Conservation (phyloP, 1,140 invertebrate genomes). For the Meloidogyne exigua region DNA sequence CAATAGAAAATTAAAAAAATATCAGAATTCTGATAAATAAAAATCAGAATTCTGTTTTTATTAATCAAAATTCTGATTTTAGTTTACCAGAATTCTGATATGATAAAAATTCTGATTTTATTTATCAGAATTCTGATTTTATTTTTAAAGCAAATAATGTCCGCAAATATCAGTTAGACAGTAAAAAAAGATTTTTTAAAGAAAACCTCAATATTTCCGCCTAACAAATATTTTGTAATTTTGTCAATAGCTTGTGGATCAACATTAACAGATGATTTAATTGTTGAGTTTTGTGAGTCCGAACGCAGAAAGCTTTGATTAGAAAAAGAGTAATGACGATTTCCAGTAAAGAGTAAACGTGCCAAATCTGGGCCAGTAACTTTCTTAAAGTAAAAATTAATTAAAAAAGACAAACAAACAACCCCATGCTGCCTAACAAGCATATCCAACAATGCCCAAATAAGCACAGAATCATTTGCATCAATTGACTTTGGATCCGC, state of each 20-base stretch:
- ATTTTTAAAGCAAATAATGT: too few species aligned
- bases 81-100: too few species aligned
- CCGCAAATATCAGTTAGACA: too few species aligned
- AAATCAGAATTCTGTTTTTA: too few species aligned
- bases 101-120: too few species aligned
- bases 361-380: conserved; percentile 56
- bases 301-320: conserved; percentile 20
- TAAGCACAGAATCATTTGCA: conserved; percentile 54
- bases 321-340: background rate
- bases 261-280: background rate
- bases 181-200: background rate
- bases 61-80: too few species aligned
- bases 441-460: conserved; percentile 49
- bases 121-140: too few species aligned
- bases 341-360: conserved; percentile 31
- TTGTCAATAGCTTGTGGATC: conserved; percentile 36
- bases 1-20: too few species aligned
- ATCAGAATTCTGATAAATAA: too few species aligned
- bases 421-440: conserved; percentile 52
- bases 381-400: background rate
- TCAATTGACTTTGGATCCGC: conserved; percentile 45
- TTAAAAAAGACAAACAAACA: conserved; percentile 26
- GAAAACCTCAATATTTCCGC: conserved; percentile 48
- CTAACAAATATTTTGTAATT: conserved; percentile 44
- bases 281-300: background rate